phyloP scores from a whole-genome alignment of 2,888 invertebrate genomes.

The Tachystola acroxantha region DNA sequence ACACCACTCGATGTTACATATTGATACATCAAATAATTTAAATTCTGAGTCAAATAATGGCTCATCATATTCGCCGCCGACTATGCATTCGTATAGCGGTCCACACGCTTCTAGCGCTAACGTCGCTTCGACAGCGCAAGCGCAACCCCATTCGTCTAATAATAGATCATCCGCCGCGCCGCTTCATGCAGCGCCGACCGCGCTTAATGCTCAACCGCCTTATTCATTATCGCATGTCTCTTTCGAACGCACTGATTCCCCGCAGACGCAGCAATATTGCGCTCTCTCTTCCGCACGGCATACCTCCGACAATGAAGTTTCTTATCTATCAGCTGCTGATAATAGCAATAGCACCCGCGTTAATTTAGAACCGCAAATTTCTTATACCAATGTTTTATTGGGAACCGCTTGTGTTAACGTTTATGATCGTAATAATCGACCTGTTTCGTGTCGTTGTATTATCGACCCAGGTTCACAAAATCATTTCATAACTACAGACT shows the following conservation, averaged over 20 bases:
- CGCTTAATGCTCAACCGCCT: no score
- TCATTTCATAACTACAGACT: conserved; percentile 1
- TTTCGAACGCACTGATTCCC: not conserved
- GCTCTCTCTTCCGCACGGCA: no score
- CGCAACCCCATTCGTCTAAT: not conserved
- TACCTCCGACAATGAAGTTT: no score
- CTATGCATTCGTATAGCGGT: not conserved
- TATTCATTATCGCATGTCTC: not conserved
- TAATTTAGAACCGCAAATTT: not conserved
- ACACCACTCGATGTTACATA: not conserved
- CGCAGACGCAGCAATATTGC: not conserved
- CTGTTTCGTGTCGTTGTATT: not conserved
- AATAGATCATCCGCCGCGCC: not conserved
- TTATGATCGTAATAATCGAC: not conserved
- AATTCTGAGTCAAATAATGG: not conserved
- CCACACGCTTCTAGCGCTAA: not conserved
- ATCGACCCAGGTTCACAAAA: conserved; percentile 3
- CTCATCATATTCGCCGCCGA: not conserved
- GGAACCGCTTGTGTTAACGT: not conserved
- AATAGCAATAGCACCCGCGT: no score
- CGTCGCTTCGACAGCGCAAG: not conserved
- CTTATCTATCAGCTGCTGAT: no score
- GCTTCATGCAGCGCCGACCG: not conserved
- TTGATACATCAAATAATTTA: not conserved
- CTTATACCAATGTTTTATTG: not conserved